Evolutionary conservation across 2,888 invertebrate species (phyloP).

Genomic region (Lottia scabra): DNA sequence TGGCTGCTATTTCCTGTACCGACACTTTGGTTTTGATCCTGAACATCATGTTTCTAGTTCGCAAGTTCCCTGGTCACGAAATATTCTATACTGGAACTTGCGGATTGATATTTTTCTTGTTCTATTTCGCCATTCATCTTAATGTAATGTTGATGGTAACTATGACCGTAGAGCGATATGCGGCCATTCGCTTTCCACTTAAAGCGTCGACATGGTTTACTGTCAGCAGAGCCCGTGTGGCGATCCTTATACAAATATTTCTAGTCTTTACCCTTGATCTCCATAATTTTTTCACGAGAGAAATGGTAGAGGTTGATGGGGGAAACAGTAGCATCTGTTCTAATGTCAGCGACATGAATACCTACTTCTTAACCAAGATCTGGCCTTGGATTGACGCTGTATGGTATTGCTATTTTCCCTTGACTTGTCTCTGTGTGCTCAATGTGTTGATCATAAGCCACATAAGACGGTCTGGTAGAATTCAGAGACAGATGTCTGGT

Average conservation of each 20-base stretch:
- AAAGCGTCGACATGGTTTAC: slow-evolving; percentile 17
- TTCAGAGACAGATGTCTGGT: slow-evolving; percentile 8
- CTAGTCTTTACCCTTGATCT: slow-evolving; percentile 18
- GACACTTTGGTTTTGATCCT: slow-evolving; percentile 25
- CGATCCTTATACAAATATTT: slow-evolving; percentile 12
- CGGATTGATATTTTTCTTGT: slow-evolving; percentile 22
- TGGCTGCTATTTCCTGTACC: slow-evolving; percentile 21
- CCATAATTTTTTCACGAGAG: slow-evolving; percentile 16
- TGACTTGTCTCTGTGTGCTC: slow-evolving; percentile 14
- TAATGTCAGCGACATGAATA: slow-evolving; percentile 1
- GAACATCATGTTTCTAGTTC: slow-evolving; percentile 24
- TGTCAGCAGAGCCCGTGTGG: not conserved
- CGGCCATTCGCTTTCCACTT: slow-evolving; percentile 25
- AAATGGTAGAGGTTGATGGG: slow-evolving; percentile 13
- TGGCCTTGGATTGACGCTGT: slow-evolving; percentile 28
- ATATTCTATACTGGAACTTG: slow-evolving; percentile 18
- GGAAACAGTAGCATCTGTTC: slow-evolving; percentile 8
- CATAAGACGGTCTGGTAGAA: slow-evolving; percentile 11
- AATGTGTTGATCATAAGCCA: slow-evolving; percentile 21
- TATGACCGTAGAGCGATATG: slow-evolving; percentile 28
- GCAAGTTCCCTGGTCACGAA: slow-evolving; percentile 27
- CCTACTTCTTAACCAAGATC: not conserved
- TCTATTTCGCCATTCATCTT: slow-evolving; percentile 26
- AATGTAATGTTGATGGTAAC: slow-evolving; percentile 22
- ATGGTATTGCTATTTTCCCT: slow-evolving; percentile 24